phyloP scores from a whole-genome alignment of 2,888 invertebrate species.

The Amphipyra tragopoginis region DNA sequence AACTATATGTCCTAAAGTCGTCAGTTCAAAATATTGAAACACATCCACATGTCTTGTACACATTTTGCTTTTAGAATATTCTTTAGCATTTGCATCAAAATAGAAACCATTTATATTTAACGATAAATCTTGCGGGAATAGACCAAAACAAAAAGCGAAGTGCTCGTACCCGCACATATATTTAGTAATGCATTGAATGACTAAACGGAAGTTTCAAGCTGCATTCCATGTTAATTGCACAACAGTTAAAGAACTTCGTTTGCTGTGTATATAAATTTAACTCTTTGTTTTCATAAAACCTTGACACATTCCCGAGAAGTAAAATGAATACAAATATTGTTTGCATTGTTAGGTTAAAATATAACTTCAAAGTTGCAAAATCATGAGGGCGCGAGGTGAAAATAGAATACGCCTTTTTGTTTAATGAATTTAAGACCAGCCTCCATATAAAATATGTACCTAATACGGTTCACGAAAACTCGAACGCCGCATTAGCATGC shows the following conservation, averaged over 20 bases:
- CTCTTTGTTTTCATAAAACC: slow-evolving; percentile 51
- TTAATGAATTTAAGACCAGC: slow-evolving; percentile 61
- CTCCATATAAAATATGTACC: slow-evolving; percentile 43
- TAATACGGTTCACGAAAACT: slow-evolving; percentile 60
- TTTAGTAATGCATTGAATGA: slow-evolving; percentile 47
- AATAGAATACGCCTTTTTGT: slow-evolving; percentile 45
- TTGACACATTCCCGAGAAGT: slow-evolving; percentile 30
- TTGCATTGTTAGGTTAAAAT: slow-evolving; percentile 19
- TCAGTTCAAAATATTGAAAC: no score
- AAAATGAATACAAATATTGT: slow-evolving; percentile 30
- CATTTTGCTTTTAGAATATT: no score
- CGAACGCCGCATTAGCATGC: slow-evolving; percentile 76
- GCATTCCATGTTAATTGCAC: slow-evolving; percentile 66
- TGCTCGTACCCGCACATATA: not conserved
- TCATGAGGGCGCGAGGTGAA: slow-evolving; percentile 12
- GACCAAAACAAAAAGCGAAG: no score
- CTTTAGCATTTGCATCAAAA: no score
- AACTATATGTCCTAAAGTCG: no score
- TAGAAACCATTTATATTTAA: no score
- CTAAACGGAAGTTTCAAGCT: slow-evolving; percentile 33
- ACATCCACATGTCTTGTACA: no score
- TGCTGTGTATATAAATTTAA: slow-evolving; percentile 56
- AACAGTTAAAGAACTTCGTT: slow-evolving; percentile 63
- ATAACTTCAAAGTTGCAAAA: slow-evolving; percentile 21
- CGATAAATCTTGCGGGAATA: no score